Evolutionary conservation across 1,140 invertebrate species (phyloP).

Genomic region (Rhynchophorus ferrugineus): DNA sequence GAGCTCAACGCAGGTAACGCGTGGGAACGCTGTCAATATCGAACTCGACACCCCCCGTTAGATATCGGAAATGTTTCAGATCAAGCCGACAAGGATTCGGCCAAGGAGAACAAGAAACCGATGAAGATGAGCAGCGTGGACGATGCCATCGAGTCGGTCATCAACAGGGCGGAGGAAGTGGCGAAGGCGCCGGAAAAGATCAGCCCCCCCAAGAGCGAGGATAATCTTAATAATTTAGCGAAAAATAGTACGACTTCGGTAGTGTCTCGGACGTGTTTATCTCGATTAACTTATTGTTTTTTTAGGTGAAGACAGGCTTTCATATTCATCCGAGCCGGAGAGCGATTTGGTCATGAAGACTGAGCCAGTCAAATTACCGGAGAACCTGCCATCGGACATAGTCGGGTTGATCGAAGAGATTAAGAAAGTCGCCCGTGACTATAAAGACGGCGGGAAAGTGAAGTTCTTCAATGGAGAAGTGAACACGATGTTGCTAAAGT

Average conservation of each 20-base stretch:
- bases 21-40: no score
- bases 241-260: background rate
- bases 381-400: conserved; percentile 50
- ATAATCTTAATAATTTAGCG: background rate
- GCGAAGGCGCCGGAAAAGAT: background rate
- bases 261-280: background rate
- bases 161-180: conserved; percentile 33
- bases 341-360: background rate
- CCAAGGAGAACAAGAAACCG: conserved; percentile 40
- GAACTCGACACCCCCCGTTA: no score
- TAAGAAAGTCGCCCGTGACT: conserved; percentile 49
- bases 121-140: conserved; percentile 40
- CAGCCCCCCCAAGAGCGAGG: background rate
- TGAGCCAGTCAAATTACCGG: conserved; percentile 48
- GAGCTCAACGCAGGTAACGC: no score
- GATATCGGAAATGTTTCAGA: no score
- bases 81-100: conserved; percentile 30
- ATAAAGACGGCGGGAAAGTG: conserved; percentile 42
- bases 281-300: background rate
- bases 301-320: background rate
- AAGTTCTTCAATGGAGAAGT: conserved; percentile 57
- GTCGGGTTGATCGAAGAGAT: conserved; percentile 49
- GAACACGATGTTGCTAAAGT: conserved; percentile 57
- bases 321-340: conserved; percentile 1
- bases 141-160: conserved; percentile 51